A percentile compares a stretch with the other conserved stretches of the same genome.
These are phyloP conservation scores for Chauna torquata DNA, from an alignment of 2,113 vertebrate genomes.

Conservation along the genomic window DNA sequence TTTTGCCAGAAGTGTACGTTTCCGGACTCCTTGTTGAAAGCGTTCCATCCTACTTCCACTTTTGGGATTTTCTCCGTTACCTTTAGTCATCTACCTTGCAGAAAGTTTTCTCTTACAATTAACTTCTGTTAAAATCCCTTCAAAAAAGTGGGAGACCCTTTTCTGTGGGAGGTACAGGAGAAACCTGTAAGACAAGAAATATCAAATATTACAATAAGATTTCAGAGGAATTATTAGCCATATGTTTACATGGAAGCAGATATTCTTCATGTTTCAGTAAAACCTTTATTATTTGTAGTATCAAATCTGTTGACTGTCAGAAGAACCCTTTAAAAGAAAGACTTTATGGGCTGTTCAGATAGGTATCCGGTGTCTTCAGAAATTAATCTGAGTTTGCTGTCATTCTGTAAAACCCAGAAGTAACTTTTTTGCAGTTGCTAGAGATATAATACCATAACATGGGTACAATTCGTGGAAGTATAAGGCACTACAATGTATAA, in stretches of 20 bases:
- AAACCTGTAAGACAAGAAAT: constrained; percentile 57
- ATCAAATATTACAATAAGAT: not conserved
- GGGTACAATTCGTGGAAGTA: not conserved
- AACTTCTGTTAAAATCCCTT: constrained; percentile 42
- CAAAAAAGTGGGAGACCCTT: constrained; percentile 3
- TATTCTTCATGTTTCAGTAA: not conserved
- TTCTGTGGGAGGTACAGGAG: not conserved
- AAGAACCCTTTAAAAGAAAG: not conserved
- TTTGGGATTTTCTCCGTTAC: constrained; percentile 84
- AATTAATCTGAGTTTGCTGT: not conserved
- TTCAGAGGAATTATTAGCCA: not conserved
- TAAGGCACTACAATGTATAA: not conserved
- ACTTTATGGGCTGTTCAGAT: not conserved
- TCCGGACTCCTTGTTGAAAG: constrained; percentile 85
- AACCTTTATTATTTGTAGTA: not conserved
- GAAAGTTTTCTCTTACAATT: not conserved
- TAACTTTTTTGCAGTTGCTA: not conserved
- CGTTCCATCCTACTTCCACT: constrained; percentile 81
- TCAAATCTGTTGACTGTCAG: not conserved
- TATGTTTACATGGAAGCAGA: not conserved
- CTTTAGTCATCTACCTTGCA: constrained; percentile 83
- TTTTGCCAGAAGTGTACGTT: constrained; percentile 83
- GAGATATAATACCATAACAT: not conserved
- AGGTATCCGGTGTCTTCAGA: not conserved
- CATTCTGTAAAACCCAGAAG: not conserved